Evolutionary conservation across 2,888 invertebrate species (phyloP).

Genomic region (Therioaphis trifolii): DNA sequence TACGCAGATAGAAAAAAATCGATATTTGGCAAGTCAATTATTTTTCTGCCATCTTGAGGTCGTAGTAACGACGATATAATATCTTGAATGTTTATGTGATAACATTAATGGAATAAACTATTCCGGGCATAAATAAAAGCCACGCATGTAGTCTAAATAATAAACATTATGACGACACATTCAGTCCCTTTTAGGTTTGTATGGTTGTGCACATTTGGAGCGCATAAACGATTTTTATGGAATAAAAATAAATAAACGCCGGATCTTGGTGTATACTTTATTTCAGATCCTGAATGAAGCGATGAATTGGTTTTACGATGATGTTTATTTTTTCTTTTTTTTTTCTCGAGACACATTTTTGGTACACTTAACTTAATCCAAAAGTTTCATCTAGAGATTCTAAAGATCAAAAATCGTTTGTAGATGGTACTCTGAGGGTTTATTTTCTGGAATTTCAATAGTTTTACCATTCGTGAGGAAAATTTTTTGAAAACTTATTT

Average conservation of each 20-base stretch:
- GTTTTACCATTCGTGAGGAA: too few species aligned
- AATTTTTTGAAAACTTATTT: too few species aligned
- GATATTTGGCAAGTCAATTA: constrained; percentile 10
- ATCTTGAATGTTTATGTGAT: neutral
- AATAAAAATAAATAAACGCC: neutral
- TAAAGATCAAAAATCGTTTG: too few species aligned
- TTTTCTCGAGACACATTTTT: too few species aligned
- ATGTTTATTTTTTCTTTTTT: too few species aligned
- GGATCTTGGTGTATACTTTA: too few species aligned
- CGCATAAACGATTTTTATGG: neutral
- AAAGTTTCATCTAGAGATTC: too few species aligned
- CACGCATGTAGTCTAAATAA: neutral
- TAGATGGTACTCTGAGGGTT: too few species aligned
- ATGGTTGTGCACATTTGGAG: neutral
- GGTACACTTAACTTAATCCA: too few species aligned
- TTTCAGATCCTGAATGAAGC: too few species aligned
- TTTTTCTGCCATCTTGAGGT: neutral
- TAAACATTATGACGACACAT: neutral
- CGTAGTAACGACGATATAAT: neutral
- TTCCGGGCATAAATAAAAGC: neutral
- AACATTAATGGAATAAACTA: neutral
- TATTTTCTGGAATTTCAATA: too few species aligned
- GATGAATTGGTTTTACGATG: too few species aligned
- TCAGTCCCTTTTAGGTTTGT: neutral
- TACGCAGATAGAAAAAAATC: neutral